Evolutionary conservation across 1,140 invertebrate genomes (phyloP).

Genomic region (Neodiprion pinetum): DNA sequence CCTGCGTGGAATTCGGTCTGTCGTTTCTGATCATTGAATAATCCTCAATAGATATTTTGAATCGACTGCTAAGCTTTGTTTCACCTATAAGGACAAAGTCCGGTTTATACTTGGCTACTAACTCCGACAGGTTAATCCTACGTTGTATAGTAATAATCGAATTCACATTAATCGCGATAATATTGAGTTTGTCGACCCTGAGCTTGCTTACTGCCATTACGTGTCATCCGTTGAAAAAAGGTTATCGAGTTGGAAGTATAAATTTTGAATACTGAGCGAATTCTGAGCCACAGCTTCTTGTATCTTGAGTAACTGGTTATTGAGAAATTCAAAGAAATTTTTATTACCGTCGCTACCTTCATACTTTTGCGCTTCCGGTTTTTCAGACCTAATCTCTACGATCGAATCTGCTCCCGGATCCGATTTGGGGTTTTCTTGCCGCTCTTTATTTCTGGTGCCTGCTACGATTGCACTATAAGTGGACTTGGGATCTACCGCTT

Average conservation of each 20-base stretch:
- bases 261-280: neutral
- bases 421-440: neutral
- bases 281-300: neutral
- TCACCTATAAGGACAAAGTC: conserved; percentile 23
- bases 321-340: neutral
- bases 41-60: conserved; percentile 14
- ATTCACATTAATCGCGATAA: conserved; percentile 24
- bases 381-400: too few relatives aligned
- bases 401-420: neutral
- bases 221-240: neutral
- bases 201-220: neutral
- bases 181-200: conserved; percentile 9
- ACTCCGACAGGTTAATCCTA: conserved; percentile 10
- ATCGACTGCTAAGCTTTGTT: conserved; percentile 17
- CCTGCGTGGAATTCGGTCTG: neutral
- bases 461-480: neutral
- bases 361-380: neutral
- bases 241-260: neutral
- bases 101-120: conserved; percentile 13
- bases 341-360: neutral
- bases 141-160: conserved; percentile 21
- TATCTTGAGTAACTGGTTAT: neutral
- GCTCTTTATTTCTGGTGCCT: neutral
- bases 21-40: conserved; percentile 22
- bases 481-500: neutral